Evolutionary conservation across 1,140 invertebrate genomes (phyloP).

Genomic region (Bombus difficillimus): DNA sequence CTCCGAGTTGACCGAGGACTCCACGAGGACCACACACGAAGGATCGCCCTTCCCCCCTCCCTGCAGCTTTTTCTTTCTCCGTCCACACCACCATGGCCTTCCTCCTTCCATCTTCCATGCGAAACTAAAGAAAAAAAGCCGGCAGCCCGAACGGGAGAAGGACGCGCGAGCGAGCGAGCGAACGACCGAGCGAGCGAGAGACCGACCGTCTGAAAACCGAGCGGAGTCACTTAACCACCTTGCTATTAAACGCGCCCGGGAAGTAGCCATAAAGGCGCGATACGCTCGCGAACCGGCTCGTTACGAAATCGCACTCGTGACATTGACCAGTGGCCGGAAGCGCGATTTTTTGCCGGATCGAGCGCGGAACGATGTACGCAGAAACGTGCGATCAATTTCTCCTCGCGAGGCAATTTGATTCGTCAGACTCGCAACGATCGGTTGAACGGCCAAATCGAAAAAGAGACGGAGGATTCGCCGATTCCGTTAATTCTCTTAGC

Average conservation of each 20-base stretch:
- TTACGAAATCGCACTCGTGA: constrained; percentile 43
- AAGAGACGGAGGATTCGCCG: not conserved
- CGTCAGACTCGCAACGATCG: not conserved
- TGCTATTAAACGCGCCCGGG: constrained; percentile 55
- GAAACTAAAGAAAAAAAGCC: constrained; percentile 36
- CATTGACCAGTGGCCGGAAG: not conserved
- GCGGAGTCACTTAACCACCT: constrained; percentile 55
- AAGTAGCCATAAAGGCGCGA: constrained; percentile 37
- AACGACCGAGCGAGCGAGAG: not conserved
- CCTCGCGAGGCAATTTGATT: not conserved
- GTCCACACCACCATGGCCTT: constrained; percentile 14
- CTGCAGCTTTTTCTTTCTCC: constrained; percentile 41
- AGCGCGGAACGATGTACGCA: not conserved
- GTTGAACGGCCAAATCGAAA: not conserved
- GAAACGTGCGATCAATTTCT: not conserved
- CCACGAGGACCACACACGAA: constrained; percentile 79
- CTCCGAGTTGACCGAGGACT: constrained; percentile 66
- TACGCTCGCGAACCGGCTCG: constrained; percentile 20
- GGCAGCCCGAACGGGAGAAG: constrained; percentile 27
- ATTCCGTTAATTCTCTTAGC: not conserved
- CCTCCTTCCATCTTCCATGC: constrained; percentile 44
- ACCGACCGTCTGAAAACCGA: constrained; percentile 36
- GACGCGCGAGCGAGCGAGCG: constrained; percentile 10
- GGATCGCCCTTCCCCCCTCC: constrained; percentile 68
- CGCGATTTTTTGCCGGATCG: not conserved